Conservation (phyloP, 2,888 invertebrate species). For the Ophioninae sp. region DNA sequence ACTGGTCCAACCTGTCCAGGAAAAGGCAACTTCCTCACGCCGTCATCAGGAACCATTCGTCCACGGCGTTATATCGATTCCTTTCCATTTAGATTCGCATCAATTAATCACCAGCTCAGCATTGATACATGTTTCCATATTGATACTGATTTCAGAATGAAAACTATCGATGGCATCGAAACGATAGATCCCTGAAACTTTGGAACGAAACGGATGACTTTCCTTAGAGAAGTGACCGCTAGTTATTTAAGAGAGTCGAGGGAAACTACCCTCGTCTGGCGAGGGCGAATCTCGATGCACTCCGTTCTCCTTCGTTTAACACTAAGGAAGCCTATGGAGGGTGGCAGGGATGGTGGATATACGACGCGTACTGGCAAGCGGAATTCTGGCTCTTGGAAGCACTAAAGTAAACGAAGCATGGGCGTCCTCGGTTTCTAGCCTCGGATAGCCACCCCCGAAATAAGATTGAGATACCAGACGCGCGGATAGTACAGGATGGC, state of each 20-base stretch:
- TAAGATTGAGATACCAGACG: conserved; percentile 63
- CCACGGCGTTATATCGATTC: too few species aligned
- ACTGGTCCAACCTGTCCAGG: too few species aligned
- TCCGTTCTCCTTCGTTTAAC: conserved; percentile 61
- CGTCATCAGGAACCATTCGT: too few species aligned
- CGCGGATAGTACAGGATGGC: conserved; percentile 60
- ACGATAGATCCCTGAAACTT: conserved; percentile 46
- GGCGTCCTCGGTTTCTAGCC: conserved; percentile 59
- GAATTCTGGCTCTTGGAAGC: conserved; percentile 67
- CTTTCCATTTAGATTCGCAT: too few species aligned
- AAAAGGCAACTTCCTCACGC: too few species aligned
- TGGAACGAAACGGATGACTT: neutral
- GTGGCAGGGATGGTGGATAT: conserved; percentile 15
- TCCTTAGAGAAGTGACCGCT: conserved; percentile 15
- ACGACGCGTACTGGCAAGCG: conserved; percentile 36
- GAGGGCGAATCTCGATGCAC: conserved; percentile 44
- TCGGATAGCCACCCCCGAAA: conserved; percentile 32
- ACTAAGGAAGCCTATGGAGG: conserved; percentile 46
- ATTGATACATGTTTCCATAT: too few species aligned
- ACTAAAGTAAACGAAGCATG: conserved; percentile 78
- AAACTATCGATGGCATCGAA: neutral
- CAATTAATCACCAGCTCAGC: too few species aligned
- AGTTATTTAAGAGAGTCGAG: conserved; percentile 19
- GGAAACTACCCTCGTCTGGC: conserved; percentile 9
- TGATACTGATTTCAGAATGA: too few species aligned